Percentiles rank a stretch among this genome's conserved stretches.
Evolutionary conservation across 2,888 invertebrate genomes (phyloP).

Genomic region (Cremastobaeus sp.): DNA sequence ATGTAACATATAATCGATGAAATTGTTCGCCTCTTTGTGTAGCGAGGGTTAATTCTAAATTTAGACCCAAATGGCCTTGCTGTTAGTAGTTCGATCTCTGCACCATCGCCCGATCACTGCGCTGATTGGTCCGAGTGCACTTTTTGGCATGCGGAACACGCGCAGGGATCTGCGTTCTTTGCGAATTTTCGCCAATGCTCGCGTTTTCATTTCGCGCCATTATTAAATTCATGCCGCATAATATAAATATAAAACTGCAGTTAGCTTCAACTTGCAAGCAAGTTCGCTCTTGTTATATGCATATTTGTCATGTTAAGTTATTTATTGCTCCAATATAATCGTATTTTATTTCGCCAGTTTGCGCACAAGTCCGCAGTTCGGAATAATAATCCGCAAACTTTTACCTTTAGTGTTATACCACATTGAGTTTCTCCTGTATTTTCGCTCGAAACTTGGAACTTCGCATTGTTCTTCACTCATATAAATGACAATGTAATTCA

Average conservation of each 20-base stretch:
- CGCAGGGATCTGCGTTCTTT: too few relatives aligned
- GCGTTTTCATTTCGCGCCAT: too few relatives aligned
- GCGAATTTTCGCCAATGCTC: too few relatives aligned
- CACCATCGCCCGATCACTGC: too few relatives aligned
- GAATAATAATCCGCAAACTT: slow-evolving; percentile 8
- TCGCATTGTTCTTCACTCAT: slow-evolving; percentile 11
- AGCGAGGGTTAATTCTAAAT: too few relatives aligned
- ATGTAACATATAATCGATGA: background rate
- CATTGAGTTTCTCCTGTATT: slow-evolving; percentile 6
- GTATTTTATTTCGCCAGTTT: background rate
- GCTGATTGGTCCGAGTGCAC: too few relatives aligned
- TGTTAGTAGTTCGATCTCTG: too few relatives aligned
- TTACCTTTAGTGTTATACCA: background rate
- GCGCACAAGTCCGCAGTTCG: background rate
- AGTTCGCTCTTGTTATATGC: too few relatives aligned
- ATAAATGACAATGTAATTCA: slow-evolving; percentile 22
- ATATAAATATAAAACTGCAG: background rate
- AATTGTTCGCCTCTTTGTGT: too few relatives aligned
- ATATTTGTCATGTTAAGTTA: background rate
- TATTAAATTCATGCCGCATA: background rate
- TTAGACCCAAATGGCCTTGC: too few relatives aligned
- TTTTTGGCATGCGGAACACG: too few relatives aligned
- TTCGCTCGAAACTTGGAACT: slow-evolving; percentile 15
- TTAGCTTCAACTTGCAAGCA: background rate
- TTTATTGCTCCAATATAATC: background rate